A percentile compares a stretch with the other conserved stretches of the same genome.
These are phyloP conservation scores for Ethmia dodecea DNA, from an alignment of 2,888 invertebrate species.

Conservation along the genomic window DNA sequence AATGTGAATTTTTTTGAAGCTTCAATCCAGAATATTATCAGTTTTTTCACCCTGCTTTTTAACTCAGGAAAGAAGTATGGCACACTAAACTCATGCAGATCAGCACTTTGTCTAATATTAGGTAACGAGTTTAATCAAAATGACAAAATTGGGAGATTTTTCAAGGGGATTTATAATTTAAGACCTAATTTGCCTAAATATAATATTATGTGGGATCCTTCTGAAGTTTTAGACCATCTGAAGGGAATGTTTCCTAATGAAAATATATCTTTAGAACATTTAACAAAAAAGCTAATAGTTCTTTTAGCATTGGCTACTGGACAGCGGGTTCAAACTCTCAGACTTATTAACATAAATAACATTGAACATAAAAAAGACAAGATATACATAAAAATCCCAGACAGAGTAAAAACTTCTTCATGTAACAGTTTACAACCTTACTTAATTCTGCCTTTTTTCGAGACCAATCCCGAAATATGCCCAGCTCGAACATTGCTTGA, in stretches of 20 bases:
- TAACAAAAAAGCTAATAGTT: conserved; percentile 4
- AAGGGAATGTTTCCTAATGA: neutral
- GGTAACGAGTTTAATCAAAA: neutral
- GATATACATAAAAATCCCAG: neutral
- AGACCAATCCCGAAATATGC: conserved; percentile 3
- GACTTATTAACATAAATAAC: conserved; percentile 1
- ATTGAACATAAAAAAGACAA: neutral
- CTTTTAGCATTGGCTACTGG: conserved; percentile 7
- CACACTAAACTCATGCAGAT: conserved; percentile 1
- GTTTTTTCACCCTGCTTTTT: neutral
- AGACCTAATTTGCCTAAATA: conserved; percentile 4
- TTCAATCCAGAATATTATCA: neutral
- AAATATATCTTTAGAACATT: neutral
- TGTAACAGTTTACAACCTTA: neutral
- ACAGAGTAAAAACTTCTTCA: neutral
- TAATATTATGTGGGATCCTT: conserved; percentile 2
- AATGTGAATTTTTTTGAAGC: neutral
- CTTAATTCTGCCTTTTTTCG: conserved; percentile 8
- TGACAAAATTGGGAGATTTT: conserved; percentile 2
- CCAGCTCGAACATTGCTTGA: conserved; percentile 4
- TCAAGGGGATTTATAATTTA: conserved; percentile 6
- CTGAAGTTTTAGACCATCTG: conserved; percentile 1
- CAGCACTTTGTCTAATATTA: conserved; percentile 3
- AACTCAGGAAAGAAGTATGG: neutral
- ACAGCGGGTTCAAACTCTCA: conserved; percentile 6